These are phyloP conservation scores for Pissodes strobi DNA, from an alignment of 1,140 invertebrate species.

Conservation along the genomic window DNA sequence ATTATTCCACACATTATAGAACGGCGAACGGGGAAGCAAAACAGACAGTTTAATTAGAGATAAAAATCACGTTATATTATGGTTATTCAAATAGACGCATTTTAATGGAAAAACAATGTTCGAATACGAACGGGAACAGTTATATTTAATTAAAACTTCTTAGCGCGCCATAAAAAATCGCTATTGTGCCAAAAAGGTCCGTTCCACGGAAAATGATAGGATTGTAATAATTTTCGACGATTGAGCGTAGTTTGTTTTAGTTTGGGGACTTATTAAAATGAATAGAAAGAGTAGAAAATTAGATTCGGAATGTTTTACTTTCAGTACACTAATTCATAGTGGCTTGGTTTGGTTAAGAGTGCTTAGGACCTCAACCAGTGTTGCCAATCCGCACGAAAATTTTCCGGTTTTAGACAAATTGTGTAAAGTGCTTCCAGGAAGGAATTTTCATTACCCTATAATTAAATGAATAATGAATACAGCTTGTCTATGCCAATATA, in stretches of 20 bases:
- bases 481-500: too few relatives aligned
- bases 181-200: slow-evolving; percentile 3
- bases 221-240: too few relatives aligned
- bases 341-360: too few relatives aligned
- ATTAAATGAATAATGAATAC: too few relatives aligned
- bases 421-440: too few relatives aligned
- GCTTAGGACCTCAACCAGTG: too few relatives aligned
- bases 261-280: neutral
- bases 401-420: too few relatives aligned
- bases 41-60: slow-evolving; percentile 35
- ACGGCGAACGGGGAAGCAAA: slow-evolving; percentile 25
- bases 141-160: slow-evolving; percentile 34
- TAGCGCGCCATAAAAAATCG: slow-evolving; percentile 16
- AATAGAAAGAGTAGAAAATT: too few relatives aligned
- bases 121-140: slow-evolving; percentile 22
- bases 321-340: too few relatives aligned
- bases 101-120: slow-evolving; percentile 37
- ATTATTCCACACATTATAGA: slow-evolving; percentile 17
- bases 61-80: slow-evolving; percentile 32
- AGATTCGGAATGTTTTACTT: too few relatives aligned
- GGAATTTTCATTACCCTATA: too few relatives aligned
- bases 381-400: too few relatives aligned
- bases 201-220: neutral
- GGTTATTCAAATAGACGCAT: slow-evolving; percentile 34
- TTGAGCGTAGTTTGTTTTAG: neutral